Evolutionary conservation across 1,140 invertebrate genomes (phyloP).

Genomic region (Drosophila santomea): DNA sequence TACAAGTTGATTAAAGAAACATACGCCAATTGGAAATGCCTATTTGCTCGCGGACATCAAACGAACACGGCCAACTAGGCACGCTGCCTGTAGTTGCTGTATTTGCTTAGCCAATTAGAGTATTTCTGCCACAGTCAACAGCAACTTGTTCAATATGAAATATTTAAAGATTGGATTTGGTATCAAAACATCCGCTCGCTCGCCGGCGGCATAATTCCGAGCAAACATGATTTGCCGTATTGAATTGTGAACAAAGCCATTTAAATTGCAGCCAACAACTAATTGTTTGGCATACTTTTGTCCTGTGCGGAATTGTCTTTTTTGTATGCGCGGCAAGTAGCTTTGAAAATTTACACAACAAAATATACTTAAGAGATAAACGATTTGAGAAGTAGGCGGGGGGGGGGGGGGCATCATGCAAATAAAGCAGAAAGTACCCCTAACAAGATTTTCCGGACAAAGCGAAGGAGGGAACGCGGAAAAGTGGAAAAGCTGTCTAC

Average conservation of each 20-base stretch:
- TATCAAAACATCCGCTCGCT: constrained; percentile 1
- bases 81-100: neutral
- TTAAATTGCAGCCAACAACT: constrained; percentile 32
- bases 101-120: constrained; percentile 23
- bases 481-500: constrained; percentile 53
- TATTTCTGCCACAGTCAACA: neutral
- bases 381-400: constrained; percentile 33
- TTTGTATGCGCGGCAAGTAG: constrained; percentile 62
- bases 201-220: constrained; percentile 7
- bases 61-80: neutral
- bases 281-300: constrained; percentile 43
- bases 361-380: constrained; percentile 59
- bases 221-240: constrained; percentile 33
- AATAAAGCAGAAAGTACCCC: constrained; percentile 52
- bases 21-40: neutral
- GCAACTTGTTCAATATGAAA: constrained; percentile 8
- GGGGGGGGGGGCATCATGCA: constrained; percentile 35
- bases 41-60: constrained; percentile 15
- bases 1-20: no score
- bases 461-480: constrained; percentile 49
- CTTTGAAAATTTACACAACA: constrained; percentile 74
- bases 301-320: constrained; percentile 30
- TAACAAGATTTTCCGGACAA: constrained; percentile 75
- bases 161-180: constrained; percentile 4
- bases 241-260: constrained; percentile 18